phyloP scores from a whole-genome alignment of 2,113 vertebrate species.

The Apeltes quadracus region DNA sequence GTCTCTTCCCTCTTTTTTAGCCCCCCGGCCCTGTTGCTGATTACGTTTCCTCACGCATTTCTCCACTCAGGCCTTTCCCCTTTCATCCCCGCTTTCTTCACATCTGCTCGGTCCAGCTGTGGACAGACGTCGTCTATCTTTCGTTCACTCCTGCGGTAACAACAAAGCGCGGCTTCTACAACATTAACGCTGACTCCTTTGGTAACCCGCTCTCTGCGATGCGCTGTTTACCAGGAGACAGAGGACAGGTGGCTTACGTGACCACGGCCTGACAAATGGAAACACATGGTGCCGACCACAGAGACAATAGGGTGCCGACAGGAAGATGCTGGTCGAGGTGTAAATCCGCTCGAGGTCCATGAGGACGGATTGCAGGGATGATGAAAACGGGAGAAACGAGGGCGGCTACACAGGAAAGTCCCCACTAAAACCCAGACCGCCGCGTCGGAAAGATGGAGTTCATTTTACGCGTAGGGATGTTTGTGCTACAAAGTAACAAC shows the following conservation, averaged over 20 bases:
- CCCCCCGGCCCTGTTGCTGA: conserved; percentile 15
- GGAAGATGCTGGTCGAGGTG: conserved; percentile 66
- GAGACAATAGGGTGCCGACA: conserved; percentile 60
- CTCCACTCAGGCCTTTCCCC: conserved; percentile 15
- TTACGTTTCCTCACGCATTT: conserved; percentile 13
- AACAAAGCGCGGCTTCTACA: conserved; percentile 6
- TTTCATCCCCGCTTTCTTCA: conserved; percentile 34
- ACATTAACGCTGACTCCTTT: conserved; percentile 14
- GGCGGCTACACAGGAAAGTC: conserved; percentile 13
- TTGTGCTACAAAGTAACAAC: conserved; percentile 15
- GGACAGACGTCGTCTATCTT: background rate
- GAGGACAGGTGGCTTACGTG: conserved; percentile 37
- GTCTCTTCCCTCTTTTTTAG: conserved; percentile 13
- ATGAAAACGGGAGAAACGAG: conserved; percentile 50
- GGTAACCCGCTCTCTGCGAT: conserved; percentile 15
- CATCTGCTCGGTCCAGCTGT: conserved; percentile 1
- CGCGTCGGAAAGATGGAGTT: background rate
- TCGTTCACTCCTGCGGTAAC: background rate
- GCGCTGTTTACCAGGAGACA: conserved; percentile 39
- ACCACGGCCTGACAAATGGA: conserved; percentile 66
- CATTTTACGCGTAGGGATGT: background rate
- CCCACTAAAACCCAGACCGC: background rate
- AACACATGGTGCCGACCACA: conserved; percentile 63
- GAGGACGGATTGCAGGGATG: conserved; percentile 49
- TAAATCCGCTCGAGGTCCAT: conserved; percentile 50